Evolutionary conservation across 2,888 invertebrate species (phyloP).

Genomic region (Drymonia ruficornis): DNA sequence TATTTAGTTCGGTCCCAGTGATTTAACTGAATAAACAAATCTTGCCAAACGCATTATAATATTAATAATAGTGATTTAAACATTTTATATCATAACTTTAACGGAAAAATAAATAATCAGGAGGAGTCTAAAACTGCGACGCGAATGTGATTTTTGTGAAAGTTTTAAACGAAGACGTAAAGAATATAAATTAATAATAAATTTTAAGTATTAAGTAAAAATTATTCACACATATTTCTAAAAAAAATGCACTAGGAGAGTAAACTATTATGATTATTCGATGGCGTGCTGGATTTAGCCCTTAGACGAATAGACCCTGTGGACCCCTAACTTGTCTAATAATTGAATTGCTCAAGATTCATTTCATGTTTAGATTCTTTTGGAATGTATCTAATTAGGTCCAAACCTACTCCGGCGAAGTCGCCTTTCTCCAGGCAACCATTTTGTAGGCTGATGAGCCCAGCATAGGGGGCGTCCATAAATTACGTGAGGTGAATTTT

Average conservation of each 20-base stretch:
- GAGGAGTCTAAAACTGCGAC: slow-evolving; percentile 67
- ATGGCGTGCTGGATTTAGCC: not conserved
- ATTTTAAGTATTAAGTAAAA: slow-evolving; percentile 57
- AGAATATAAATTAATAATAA: slow-evolving; percentile 50
- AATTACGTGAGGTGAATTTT: too few relatives aligned
- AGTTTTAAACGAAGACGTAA: slow-evolving; percentile 67
- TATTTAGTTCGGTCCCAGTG: not conserved
- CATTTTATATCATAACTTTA: not conserved
- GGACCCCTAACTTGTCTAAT: too few relatives aligned
- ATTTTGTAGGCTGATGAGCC: too few relatives aligned
- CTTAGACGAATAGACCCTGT: not conserved
- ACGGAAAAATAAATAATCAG: too few relatives aligned
- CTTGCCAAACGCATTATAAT: not conserved
- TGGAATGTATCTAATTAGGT: too few relatives aligned
- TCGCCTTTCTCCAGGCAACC: too few relatives aligned
- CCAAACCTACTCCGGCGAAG: too few relatives aligned
- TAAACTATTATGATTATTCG: slow-evolving; percentile 33
- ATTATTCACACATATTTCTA: slow-evolving; percentile 72
- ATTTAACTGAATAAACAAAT: not conserved
- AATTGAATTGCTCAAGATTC: too few relatives aligned
- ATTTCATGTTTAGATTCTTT: too few relatives aligned
- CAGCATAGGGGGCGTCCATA: too few relatives aligned
- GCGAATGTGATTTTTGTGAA: slow-evolving; percentile 72
- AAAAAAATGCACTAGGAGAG: slow-evolving; percentile 71
- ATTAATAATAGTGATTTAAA: not conserved